A percentile compares a stretch with the other conserved stretches of the same genome.
Evolutionary conservation across 2,797 vertebrate genomes (phyloP).

Genomic region (Melanogrammus aeglefinus): DNA sequence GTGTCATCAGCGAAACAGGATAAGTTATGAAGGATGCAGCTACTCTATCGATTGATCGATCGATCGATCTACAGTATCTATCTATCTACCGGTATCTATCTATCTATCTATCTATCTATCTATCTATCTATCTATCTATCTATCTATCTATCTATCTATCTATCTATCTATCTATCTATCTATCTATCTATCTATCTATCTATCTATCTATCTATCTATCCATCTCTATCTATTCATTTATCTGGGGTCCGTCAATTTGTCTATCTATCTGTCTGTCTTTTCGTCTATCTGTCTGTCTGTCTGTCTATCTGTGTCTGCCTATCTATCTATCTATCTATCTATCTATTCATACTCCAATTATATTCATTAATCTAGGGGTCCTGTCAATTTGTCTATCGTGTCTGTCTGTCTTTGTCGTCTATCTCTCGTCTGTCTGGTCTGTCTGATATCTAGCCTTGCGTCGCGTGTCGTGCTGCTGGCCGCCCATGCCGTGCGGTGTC

Average conservation of each 20-base stretch:
- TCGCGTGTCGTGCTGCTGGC: no score
- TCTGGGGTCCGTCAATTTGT: neutral
- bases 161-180: conserved; percentile 7
- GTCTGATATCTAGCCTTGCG: no score
- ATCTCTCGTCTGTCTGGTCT: no score
- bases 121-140: conserved; percentile 5
- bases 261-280: conserved; percentile 30
- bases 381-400: no score
- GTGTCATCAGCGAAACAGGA: conserved; percentile 71
- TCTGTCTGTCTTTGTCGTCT: no score
- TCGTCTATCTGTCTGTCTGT: neutral
- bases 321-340: no score
- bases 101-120: conserved; percentile 40
- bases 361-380: no score
- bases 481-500: no score
- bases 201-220: conserved; percentile 4
- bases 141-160: conserved; percentile 1
- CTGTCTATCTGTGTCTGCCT: neutral
- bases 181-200: neutral
- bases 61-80: conserved; percentile 42
- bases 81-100: conserved; percentile 50
- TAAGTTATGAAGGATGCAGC: conserved; percentile 70
- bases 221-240: conserved; percentile 12
- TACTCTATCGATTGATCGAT: conserved; percentile 48
- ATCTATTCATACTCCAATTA: no score